phyloP scores from a whole-genome alignment of 2,113 vertebrate species.

The Corydoras sp. region DNA sequence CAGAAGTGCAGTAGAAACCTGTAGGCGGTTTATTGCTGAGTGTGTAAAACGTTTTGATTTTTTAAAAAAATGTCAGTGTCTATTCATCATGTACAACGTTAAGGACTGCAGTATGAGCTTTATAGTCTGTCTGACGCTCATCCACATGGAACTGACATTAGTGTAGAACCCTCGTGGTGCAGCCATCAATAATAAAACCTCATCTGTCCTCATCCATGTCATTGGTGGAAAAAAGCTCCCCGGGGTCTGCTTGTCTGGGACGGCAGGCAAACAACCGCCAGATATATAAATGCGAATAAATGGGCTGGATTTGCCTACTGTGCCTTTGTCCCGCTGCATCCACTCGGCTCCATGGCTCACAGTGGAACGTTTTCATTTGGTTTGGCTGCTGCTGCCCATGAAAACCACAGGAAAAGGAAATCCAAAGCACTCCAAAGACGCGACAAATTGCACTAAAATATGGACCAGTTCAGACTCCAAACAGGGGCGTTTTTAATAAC shows the following conservation, averaged over 20 bases:
- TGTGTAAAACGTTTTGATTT: too few relatives aligned
- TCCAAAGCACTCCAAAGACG: slow-evolving; percentile 58
- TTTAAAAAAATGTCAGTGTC: background rate
- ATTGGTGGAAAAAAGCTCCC: slow-evolving; percentile 57
- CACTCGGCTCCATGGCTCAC: slow-evolving; percentile 52
- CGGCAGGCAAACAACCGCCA: slow-evolving; percentile 66
- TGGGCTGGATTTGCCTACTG: slow-evolving; percentile 59
- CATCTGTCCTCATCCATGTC: slow-evolving; percentile 63
- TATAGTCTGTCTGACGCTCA: slow-evolving; percentile 45
- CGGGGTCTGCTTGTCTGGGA: slow-evolving; percentile 69
- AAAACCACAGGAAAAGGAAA: slow-evolving; percentile 77
- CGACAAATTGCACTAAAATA: slow-evolving; percentile 59
- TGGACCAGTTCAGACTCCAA: slow-evolving; percentile 45
- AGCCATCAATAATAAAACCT: slow-evolving; percentile 56
- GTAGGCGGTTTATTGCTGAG: too few relatives aligned
- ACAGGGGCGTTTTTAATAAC: slow-evolving; percentile 25
- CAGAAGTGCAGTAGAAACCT: background rate
- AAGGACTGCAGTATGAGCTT: background rate
- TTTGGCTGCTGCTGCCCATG: slow-evolving; percentile 64
- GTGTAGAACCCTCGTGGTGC: slow-evolving; percentile 51
- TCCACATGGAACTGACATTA: slow-evolving; percentile 64
- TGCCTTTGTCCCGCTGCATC: slow-evolving; percentile 67
- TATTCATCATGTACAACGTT: slow-evolving; percentile 1
- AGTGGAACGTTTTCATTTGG: slow-evolving; percentile 71
- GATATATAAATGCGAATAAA: slow-evolving; percentile 63